phyloP scores from a whole-genome alignment of 2,113 vertebrate genomes.

The Synchiropus splendidus region DNA sequence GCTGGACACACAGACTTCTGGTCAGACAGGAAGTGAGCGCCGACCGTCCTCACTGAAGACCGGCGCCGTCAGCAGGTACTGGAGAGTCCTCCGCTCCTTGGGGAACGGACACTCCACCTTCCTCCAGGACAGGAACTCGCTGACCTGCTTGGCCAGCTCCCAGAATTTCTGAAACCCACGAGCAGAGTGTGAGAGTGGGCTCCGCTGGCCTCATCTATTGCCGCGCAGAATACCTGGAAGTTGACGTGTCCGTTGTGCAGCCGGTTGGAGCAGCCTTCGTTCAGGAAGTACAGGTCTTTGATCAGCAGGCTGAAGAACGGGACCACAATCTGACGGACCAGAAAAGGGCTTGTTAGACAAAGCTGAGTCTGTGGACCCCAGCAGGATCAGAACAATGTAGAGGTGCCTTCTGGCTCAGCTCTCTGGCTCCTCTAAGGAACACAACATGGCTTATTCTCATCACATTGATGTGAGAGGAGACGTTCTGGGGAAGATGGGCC shows the following conservation, averaged over 20 bases:
- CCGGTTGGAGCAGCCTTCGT: constrained; percentile 81
- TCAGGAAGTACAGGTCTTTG: constrained; percentile 95
- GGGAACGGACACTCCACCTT: constrained; percentile 92
- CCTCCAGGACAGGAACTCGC: constrained; percentile 91
- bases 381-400: not conserved
- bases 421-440: not conserved
- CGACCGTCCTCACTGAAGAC: constrained; percentile 87
- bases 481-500: not conserved
- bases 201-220: not conserved
- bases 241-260: constrained; percentile 87
- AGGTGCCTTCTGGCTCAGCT: not conserved
- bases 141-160: constrained; percentile 90
- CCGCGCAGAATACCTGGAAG: constrained; percentile 73
- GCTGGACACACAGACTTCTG: not conserved
- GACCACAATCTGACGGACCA: constrained; percentile 79
- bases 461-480: not conserved
- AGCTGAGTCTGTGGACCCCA: too few relatives aligned
- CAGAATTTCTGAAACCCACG: constrained; percentile 82
- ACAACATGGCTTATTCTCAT: not conserved
- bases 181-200: rapidly evolving
- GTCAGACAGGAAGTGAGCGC: constrained; percentile 10
- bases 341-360: not conserved
- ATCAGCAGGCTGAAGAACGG: constrained; percentile 97
- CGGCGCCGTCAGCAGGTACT: constrained; percentile 82
- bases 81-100: constrained; percentile 82